A percentile compares a stretch with the other conserved stretches of the same genome.
Conservation (phyloP, 2,888 invertebrate species). For the Pristionchus exspectatus region DNA sequence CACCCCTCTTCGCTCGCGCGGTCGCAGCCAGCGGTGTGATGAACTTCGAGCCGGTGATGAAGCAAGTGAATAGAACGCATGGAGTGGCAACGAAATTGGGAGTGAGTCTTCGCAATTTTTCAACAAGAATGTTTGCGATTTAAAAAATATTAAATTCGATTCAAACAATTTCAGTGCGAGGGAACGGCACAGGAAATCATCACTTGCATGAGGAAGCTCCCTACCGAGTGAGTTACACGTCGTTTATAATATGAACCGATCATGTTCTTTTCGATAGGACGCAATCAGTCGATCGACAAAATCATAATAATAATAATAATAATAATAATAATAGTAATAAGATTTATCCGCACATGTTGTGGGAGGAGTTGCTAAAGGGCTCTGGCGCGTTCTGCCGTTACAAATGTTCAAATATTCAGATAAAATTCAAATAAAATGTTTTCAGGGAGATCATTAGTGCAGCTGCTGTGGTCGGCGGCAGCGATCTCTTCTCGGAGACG, state of each 20-base stretch:
- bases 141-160: not conserved
- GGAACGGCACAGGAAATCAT: constrained; percentile 7
- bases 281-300: too few relatives aligned
- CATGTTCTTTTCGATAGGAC: not conserved
- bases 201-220: not conserved
- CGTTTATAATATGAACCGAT: not conserved
- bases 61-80: not conserved
- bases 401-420: too few relatives aligned
- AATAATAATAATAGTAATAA: too few relatives aligned
- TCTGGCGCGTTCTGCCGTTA: too few relatives aligned
- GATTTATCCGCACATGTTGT: too few relatives aligned
- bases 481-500: not conserved
- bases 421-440: too few relatives aligned
- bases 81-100: not conserved
- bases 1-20: not conserved
- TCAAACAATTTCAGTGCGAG: constrained; percentile 9
- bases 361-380: too few relatives aligned
- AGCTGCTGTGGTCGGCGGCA: not conserved
- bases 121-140: not conserved
- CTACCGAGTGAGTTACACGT: not conserved
- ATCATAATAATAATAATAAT: too few relatives aligned
- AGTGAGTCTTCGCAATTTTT: not conserved
- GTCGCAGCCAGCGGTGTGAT: not conserved
- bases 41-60: not conserved
- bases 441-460: not conserved